Evolutionary conservation across 2,113 vertebrate species (phyloP), one percentile per base, ranked within the genome.

Genomic region (Phrynosoma platyrhinos): DNA sequence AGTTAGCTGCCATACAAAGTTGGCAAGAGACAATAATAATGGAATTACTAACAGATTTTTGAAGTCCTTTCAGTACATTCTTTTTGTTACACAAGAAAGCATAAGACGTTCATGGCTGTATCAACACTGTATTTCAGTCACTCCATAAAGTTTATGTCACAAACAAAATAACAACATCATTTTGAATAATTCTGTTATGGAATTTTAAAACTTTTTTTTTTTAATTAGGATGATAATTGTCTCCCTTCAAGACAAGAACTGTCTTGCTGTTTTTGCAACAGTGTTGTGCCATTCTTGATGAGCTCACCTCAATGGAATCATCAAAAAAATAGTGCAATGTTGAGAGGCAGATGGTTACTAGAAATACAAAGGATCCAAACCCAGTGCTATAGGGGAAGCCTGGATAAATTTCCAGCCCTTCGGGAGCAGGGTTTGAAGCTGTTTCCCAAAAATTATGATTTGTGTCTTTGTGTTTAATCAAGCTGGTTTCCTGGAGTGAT

Each of bases 41-140:
- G 72, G 52, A 77, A 80, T 90, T 76, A 91, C 32, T 83, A 91
- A n/a, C n/a, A 36, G 76, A 80, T 36, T 76, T 47, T 7, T 3
- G 30, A 85, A 90, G 36, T 86, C 55, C n/a, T 93, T 86, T 82
- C 88, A 53, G 7, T 85, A 72, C 81, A 32, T 64, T 75, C 32
- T 75, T 64, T 87, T 92, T 94, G 75, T 32, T 75, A 14, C 16
- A 14, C 27, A 47, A 53, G n/a, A 83, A 77, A 64, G 14, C 27
- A 12, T 53, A 14, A 82, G 16, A 81, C 69, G 58, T 23, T 30
- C 76, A 68, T 23, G 9, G 47, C 21, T 32, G 40, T 55, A 75
- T 8, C 53, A 62, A 55, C 53, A 85, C 40, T 82, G 52, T 10
- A 78, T 68, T 69, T 64, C 74, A 1, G 5, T 47, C 80, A 77